Conservation (phyloP, 1,140 invertebrate genomes). For the Orius laevigatus region DNA sequence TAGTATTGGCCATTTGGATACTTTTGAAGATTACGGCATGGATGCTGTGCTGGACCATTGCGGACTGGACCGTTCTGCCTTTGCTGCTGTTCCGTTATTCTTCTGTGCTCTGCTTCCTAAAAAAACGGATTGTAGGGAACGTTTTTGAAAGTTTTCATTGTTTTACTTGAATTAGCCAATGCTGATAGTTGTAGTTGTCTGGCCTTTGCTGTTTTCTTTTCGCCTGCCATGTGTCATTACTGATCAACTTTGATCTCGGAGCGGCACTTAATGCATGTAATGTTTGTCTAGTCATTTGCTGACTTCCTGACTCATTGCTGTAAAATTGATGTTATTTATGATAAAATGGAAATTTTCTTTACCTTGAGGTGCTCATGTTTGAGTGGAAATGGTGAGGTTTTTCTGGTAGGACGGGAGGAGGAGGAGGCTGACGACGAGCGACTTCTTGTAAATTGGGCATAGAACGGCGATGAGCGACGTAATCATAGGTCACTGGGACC, state of each 20-base stretch:
- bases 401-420: conserved; percentile 26
- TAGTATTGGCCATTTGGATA: not conserved
- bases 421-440: conserved; percentile 12
- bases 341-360: not conserved
- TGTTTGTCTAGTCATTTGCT: conserved; percentile 58
- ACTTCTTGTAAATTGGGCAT: conserved; percentile 47
- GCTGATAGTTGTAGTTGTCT: conserved; percentile 53
- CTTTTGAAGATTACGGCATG: not conserved
- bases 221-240: conserved; percentile 50
- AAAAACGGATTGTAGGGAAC: conserved; percentile 14
- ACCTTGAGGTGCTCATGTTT: not conserved
- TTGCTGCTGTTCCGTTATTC: conserved; percentile 54
- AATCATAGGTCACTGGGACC: not conserved
- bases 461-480: conserved; percentile 38
- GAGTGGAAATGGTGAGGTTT: not conserved
- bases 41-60: not conserved
- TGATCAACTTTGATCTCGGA: conserved; percentile 51
- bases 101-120: conserved; percentile 79
- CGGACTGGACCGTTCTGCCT: conserved; percentile 23
- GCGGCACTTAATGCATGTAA: conserved; percentile 61
- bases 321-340: conserved; percentile 5
- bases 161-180: conserved; percentile 67
- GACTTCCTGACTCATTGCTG: conserved; percentile 23
- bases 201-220: conserved; percentile 38
- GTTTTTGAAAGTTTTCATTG: not conserved